A percentile compares a stretch with the other conserved stretches of the same genome.
These are phyloP conservation scores for Tragelaphus strepsiceros DNA, from an alignment of 2,113 vertebrate genomes.

Conservation along the genomic window DNA sequence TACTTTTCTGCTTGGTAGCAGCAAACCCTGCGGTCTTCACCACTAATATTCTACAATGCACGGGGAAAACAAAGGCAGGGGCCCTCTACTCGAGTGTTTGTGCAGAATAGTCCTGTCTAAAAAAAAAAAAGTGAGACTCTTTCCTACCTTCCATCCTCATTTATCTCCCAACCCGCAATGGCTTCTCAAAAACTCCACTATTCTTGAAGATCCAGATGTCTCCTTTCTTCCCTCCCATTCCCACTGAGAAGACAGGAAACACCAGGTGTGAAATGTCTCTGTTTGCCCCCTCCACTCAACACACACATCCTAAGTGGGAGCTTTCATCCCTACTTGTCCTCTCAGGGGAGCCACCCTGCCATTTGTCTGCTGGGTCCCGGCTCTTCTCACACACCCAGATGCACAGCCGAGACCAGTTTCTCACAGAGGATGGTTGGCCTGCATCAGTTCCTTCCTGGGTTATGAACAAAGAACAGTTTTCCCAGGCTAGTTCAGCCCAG, in stretches of 20 bases:
- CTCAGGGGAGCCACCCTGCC: not conserved
- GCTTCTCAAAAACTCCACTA: not conserved
- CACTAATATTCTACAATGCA: too few species aligned
- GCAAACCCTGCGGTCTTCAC: not conserved
- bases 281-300: not conserved
- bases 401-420: not conserved
- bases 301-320: not conserved
- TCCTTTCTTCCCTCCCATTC: not conserved
- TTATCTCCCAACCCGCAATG: not conserved
- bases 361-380: not conserved
- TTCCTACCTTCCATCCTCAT: not conserved
- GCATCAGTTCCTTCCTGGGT: not conserved
- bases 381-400: not conserved
- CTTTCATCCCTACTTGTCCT: not conserved
- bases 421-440: not conserved
- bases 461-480: not conserved
- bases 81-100: not conserved
- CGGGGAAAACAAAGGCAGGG: accelerated
- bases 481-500: not conserved
- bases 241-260: not conserved
- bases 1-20: not conserved
- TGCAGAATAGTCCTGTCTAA: not conserved
- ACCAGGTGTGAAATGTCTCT: not conserved
- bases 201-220: not conserved
- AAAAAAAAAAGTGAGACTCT: not conserved